A percentile compares a stretch with the other conserved stretches of the same genome.
Evolutionary conservation across 2,113 vertebrate species (phyloP).

Genomic region (Lipotes vexillifer): DNA sequence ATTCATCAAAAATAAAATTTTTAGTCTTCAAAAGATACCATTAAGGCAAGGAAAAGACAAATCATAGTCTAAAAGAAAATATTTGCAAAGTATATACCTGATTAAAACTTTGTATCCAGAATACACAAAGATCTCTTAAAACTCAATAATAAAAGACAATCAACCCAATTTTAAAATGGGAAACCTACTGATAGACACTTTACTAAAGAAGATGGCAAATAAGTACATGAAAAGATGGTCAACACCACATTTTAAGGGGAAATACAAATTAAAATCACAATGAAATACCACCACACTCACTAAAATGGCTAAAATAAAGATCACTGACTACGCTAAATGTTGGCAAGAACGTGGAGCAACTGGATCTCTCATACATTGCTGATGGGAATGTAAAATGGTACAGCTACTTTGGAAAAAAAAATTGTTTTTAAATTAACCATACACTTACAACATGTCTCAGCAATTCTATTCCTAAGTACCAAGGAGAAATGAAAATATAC

Average conservation of each 20-base stretch:
- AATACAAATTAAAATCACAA: not conserved
- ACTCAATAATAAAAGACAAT: not conserved
- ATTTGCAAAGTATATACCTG: not conserved
- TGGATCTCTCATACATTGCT: not conserved
- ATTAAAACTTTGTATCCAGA: not conserved
- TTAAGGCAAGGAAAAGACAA: slow-evolving; percentile 25
- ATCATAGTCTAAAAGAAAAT: not conserved
- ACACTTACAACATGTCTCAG: not conserved
- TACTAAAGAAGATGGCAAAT: not conserved
- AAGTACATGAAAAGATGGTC: not conserved
- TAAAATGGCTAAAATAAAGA: not conserved
- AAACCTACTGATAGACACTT: not conserved
- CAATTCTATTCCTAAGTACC: not conserved
- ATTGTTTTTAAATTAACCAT: not conserved
- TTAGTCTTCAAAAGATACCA: not conserved
- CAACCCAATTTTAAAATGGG: not conserved
- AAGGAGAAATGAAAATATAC: not conserved
- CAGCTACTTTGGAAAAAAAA: not conserved
- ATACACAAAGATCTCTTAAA: slow-evolving; percentile 6
- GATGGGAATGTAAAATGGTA: not conserved
- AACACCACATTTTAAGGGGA: not conserved
- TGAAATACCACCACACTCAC: not conserved
- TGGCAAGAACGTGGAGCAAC: not conserved
- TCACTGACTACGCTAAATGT: not conserved
- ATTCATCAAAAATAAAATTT: slow-evolving; percentile 2